Evolutionary conservation across 2,797 vertebrate species (phyloP), one percentile per base, ranked within the genome.

Genomic region (Platalea minor): DNA sequence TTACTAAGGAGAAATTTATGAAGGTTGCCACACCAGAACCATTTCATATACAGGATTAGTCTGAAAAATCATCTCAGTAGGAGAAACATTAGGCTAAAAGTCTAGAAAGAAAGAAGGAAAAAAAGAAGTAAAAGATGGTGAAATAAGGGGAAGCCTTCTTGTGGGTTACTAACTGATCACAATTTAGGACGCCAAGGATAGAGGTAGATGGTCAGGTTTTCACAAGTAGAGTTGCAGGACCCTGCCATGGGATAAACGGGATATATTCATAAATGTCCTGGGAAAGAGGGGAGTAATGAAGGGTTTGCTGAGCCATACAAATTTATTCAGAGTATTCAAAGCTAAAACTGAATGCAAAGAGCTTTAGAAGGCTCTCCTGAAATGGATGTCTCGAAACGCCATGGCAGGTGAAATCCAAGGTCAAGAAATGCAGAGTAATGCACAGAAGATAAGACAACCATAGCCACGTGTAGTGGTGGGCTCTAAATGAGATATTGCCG

Each of bases 271-370:
- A 85, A 80, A 92, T 11, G n/a, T 56, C 74, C 70, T 83, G 67
- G 56, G 35, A 93, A 89, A 68, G 56, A 83, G 23, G 17, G 28
- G 24, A 45, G 83, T 70, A 77, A 91, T 16, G 48, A 91, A 72
- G 64, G 69, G 73, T 82, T 82, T 95, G 88, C 93, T 96, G 89
- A 96, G 68, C 67, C 67, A n/a, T 25, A 45, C n/a, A 76, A 41
- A 94, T 96, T 83, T 88, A 95, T 89, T 85, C 89, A 83, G 77
- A 17, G 17, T n/a, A 92, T 80, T 93, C 78, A 82, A 93, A 89
- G 57, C 72, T 90, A 54, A 88, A 79, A 60, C 41, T 43, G 90
- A 89, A 85, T 41, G 75, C 60, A 80, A 63, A 51, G 78, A 56
- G 70, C 72, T 93, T 74, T n/a, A 68, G 84, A 82, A 95, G 28